phyloP scores from a whole-genome alignment of 2,888 invertebrate genomes.

The Hydroisotoma schaefferi region DNA sequence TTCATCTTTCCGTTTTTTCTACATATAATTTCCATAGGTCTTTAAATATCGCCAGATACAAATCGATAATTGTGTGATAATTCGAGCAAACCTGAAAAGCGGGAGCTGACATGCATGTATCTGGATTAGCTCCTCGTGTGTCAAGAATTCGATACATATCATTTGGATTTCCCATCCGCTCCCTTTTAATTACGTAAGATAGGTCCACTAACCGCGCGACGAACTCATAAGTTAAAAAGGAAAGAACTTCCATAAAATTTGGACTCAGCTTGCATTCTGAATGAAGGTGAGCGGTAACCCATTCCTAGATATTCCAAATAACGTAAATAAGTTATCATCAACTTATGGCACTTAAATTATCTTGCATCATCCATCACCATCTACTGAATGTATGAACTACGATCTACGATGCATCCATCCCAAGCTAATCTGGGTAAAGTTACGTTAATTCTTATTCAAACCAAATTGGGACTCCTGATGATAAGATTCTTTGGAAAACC shows the following conservation, averaged over 20 bases:
- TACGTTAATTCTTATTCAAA: too few species aligned
- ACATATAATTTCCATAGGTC: neutral
- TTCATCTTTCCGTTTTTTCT: conserved; percentile 44
- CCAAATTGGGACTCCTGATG: too few species aligned
- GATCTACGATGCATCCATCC: too few species aligned
- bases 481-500: too few species aligned
- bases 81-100: conserved; percentile 32
- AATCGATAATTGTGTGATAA: neutral
- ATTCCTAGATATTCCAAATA: conserved; percentile 27
- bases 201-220: conserved; percentile 84
- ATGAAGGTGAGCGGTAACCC: conserved; percentile 29
- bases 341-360: too few species aligned
- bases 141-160: conserved; percentile 50
- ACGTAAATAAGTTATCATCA: neutral
- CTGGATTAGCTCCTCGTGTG: conserved; percentile 48
- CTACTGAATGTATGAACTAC: too few species aligned
- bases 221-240: conserved; percentile 84
- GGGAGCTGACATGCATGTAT: conserved; percentile 42
- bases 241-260: conserved; percentile 64
- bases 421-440: too few species aligned
- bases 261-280: conserved; percentile 31
- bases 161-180: conserved; percentile 52
- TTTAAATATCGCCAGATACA: conserved; percentile 1
- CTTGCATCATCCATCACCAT: too few species aligned
- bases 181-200: conserved; percentile 74